Base-by-base conservation (phyloP, 2,888 invertebrate genomes). In the Tupiocoris notatus region DNA sequence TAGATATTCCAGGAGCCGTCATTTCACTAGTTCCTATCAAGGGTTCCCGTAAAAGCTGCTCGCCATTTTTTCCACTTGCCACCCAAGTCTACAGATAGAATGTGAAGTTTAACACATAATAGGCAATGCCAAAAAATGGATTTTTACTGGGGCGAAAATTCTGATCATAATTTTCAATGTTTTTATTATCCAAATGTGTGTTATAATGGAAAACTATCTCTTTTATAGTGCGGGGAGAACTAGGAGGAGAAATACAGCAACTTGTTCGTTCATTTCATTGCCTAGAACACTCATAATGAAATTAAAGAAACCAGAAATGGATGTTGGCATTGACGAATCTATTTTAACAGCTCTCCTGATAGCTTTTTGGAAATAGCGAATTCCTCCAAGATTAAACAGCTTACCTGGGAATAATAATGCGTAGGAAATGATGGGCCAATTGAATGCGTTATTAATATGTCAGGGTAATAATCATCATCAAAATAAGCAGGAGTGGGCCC, bases 401-500 rank as follows among this genome's bases (percentile, higher is more conserved):
- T 84, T 81, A 90, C 89, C 82, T 90, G 86, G 1, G 92, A 90
- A 82, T 91, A 90, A 82, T 91, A 92, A 83, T 92, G 92, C 0
- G 90, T 85, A 0, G 92, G 91, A 83, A 89, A 91, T 9, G 89
- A 91, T 0, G 90, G 89, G 0, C 92, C 92, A 54, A 88, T 84
- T 75, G 88, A 86, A 81, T 87, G 92, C 80, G 92, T 91, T 0
- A 94, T 87, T 84, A 93, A 86, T 82, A 94, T 91, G 83, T 94
- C 94, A 0, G 92, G 92, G 3, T 90, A 84, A 80, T 89, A 87
- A 81, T 93, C 93, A 79, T 89, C 88, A 82, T 93, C 91, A 81
- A 90, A 94, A 83, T 89, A 92, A 0, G 91, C 93, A 0, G 92
- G 91, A 12, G 91, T 89, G 58, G 93, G 92, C 67, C 91, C 88